Base-by-base conservation (phyloP, 2,888 invertebrate species). In the Stegana nigrithorax region DNA sequence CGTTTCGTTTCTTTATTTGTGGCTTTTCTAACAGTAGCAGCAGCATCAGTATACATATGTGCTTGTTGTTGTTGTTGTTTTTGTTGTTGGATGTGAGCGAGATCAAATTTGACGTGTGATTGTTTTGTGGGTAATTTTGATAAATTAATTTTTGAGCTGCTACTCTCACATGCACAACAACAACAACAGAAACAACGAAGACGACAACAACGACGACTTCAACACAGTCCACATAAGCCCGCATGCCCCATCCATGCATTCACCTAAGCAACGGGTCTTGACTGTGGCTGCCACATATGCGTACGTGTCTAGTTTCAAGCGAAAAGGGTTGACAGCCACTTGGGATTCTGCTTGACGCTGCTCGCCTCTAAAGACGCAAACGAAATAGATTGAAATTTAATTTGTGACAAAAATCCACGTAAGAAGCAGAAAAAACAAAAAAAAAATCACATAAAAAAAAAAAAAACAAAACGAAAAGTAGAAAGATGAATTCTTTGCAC, bases 41-140 rank as follows among this genome's bases (percentile, higher is more conserved):
- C n/a, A n/a, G n/a, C n/a, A n/a, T n/a, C n/a, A n/a, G n/a, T n/a
- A n/a, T n/a, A n/a, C n/a, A n/a, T n/a, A n/a, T n/a, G n/a, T n/a
- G n/a, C n/a, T n/a, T n/a, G n/a, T n/a, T n/a, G n/a, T n/a, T 59
- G 58, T 26, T 47, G 26, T 17, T 71, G 72, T 64, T 78, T 75
- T 69, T 23, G 8, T 45, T 19, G 5, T 21, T 1, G 21, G 6
- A 23, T 47, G 76, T 73, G 69, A 71, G 65, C 65, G 70, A 69
- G 72, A 72, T 80, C 81, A 76, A 79, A 80, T 76, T 72, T 79
- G 78, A 79, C 80, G 78, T 81, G 81, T 76, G 78, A 79, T 80
- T 81, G 81, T 80, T 72, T 75, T 76, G 69, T 80, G 69, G 66
- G 78, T 78, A 81, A 81, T 81, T 81, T 78, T 81, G 80, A 81